Evolutionary conservation across 23 tunicate genomes (phyloP).

Genomic region (Halocynthia aurantium): DNA sequence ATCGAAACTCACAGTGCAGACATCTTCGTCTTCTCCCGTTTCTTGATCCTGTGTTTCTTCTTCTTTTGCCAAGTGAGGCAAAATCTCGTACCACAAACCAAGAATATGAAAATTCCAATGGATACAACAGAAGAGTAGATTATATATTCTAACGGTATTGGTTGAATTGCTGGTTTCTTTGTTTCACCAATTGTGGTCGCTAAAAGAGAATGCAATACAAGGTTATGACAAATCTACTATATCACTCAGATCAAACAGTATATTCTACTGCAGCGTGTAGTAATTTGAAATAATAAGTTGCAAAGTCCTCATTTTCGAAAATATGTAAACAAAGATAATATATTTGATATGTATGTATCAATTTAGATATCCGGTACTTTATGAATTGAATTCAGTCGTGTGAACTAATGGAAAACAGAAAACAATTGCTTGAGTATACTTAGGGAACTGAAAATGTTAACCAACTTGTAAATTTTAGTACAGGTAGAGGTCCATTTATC

Average conservation of each 20-base stretch:
- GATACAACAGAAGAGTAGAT: not conserved
- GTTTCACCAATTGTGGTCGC: constrained; percentile 1
- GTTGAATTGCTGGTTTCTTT: not conserved
- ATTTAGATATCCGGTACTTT: too few relatives aligned
- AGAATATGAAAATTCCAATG: not conserved
- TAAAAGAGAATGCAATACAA: not conserved
- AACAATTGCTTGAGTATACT: too few relatives aligned
- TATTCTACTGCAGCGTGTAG: too few relatives aligned
- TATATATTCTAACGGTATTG: not conserved
- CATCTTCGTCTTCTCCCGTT: not conserved
- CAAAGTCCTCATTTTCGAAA: not conserved
- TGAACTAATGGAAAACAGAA: too few relatives aligned
- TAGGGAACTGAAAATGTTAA: too few relatives aligned
- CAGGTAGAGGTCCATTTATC: too few relatives aligned
- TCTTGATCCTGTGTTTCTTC: constrained; percentile 9
- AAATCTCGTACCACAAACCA: constrained; percentile 1
- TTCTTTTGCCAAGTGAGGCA: constrained; percentile 19
- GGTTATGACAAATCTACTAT: not conserved
- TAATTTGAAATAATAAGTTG: not conserved
- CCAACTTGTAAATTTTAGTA: too few relatives aligned
- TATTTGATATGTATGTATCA: too few relatives aligned
- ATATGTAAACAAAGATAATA: too few relatives aligned
- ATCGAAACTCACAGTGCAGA: too few relatives aligned
- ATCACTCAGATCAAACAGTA: too few relatives aligned
- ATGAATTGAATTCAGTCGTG: too few relatives aligned